Evolutionary conservation across 2,888 invertebrate genomes (phyloP).

Genomic region (Acronicta alni): DNA sequence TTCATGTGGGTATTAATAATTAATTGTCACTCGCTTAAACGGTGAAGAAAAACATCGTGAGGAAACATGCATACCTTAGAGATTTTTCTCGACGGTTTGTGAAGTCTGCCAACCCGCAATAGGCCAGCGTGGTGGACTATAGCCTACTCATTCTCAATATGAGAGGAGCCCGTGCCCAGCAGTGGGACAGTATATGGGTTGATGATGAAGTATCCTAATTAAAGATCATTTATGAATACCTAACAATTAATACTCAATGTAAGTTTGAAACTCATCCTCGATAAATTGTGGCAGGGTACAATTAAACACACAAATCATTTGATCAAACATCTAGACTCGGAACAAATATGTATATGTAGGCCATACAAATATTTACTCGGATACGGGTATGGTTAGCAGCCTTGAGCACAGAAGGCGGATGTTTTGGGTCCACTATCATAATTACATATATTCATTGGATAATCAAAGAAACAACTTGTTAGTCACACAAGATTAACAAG

Average conservation of each 20-base stretch:
- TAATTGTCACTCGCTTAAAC: too few relatives aligned
- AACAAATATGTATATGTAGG: conserved; percentile 25
- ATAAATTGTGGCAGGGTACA: conserved; percentile 3
- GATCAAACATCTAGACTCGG: conserved; percentile 31
- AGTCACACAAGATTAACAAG: not conserved
- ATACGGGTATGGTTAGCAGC: conserved; percentile 9
- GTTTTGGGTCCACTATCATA: conserved; percentile 18
- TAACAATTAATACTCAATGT: not conserved
- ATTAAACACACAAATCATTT: conserved; percentile 31
- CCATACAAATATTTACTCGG: conserved; percentile 37
- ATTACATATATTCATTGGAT: conserved; percentile 22
- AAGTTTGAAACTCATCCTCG: conserved; percentile 1
- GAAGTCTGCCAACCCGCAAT: too few relatives aligned
- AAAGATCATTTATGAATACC: too few relatives aligned
- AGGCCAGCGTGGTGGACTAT: too few relatives aligned
- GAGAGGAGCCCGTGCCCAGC: too few relatives aligned
- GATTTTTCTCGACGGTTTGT: too few relatives aligned
- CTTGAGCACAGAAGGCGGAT: conserved; percentile 27
- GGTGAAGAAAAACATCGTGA: too few relatives aligned
- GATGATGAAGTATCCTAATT: too few relatives aligned
- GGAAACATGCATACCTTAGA: too few relatives aligned
- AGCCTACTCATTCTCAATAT: too few relatives aligned
- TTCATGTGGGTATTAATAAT: too few relatives aligned
- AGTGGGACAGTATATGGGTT: too few relatives aligned
- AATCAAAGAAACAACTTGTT: conserved; percentile 13